These are phyloP conservation scores for Allacma fusca DNA, from an alignment of 2,888 invertebrate genomes.

Conservation along the genomic window DNA sequence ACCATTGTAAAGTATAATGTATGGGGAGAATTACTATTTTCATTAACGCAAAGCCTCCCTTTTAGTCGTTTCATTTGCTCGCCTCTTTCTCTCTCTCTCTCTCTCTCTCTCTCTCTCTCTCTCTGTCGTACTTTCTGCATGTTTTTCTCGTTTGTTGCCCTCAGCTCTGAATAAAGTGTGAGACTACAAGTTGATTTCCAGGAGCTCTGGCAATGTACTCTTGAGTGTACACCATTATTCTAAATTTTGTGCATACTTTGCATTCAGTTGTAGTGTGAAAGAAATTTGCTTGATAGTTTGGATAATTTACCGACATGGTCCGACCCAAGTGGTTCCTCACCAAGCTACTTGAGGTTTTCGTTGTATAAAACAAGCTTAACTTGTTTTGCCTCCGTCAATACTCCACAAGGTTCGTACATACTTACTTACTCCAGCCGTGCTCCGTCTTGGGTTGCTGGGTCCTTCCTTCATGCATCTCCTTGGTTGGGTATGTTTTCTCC, in stretches of 20 bases:
- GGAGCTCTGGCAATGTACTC: too few relatives aligned
- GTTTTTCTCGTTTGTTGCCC: neutral
- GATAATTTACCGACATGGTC: conserved; percentile 23
- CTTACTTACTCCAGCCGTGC: too few relatives aligned
- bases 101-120: neutral
- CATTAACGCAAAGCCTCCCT: neutral
- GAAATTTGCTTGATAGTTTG: conserved; percentile 1
- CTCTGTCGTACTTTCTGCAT: neutral
- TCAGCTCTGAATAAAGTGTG: too few relatives aligned
- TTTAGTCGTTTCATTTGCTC: neutral
- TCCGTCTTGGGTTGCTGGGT: too few relatives aligned
- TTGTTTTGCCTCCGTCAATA: neutral
- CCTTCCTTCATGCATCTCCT: too few relatives aligned
- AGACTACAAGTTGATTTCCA: too few relatives aligned
- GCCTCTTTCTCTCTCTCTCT: conserved; percentile 4
- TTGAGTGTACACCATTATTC: too few relatives aligned
- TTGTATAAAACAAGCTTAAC: neutral
- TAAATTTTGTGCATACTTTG: neutral
- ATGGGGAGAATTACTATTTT: conserved; percentile 6
- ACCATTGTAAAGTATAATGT: conserved; percentile 2
- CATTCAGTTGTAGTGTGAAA: conserved; percentile 1
- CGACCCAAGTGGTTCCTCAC: conserved; percentile 18
- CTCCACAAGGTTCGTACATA: neutral
- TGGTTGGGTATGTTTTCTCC: neutral
- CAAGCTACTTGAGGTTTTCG: neutral